Conservation (phyloP, 2,888 invertebrate species). For the Leucophenga maculata region DNA sequence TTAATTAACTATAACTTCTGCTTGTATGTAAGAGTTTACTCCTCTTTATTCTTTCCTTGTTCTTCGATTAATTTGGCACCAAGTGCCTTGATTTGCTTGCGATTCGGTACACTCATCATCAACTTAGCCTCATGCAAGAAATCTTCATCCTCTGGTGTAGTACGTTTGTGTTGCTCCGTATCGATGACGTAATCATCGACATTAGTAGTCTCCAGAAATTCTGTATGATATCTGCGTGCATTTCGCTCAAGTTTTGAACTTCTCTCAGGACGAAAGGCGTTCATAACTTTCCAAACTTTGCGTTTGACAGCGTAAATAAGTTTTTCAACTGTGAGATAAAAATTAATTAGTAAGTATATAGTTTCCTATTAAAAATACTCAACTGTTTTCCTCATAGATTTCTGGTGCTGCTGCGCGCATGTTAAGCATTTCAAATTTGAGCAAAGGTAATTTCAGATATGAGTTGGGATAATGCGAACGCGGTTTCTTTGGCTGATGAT, state of each 20-base stretch:
- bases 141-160: conserved; percentile 44
- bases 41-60: conserved; percentile 64
- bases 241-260: conserved; percentile 12
- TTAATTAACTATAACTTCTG: too few relatives aligned
- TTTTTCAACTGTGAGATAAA: conserved; percentile 41
- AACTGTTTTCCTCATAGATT: conserved; percentile 55
- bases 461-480: conserved; percentile 59
- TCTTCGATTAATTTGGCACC: conserved; percentile 69
- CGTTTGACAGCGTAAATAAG: conserved; percentile 47
- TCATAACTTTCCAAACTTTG: conserved; percentile 46
- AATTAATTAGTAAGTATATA: too few relatives aligned
- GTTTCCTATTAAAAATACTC: conserved; percentile 8
- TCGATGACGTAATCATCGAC: background rate
- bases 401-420: conserved; percentile 54
- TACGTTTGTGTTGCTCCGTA: conserved; percentile 28
- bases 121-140: conserved; percentile 53
- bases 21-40: conserved; percentile 28
- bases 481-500: conserved; percentile 49
- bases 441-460: conserved; percentile 57
- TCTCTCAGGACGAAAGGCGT: conserved; percentile 32
- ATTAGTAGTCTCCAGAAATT: conserved; percentile 37
- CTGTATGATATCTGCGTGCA: conserved; percentile 45
- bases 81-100: conserved; percentile 66
- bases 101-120: conserved; percentile 60
- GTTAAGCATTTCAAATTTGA: conserved; percentile 57